Percentiles rank a stretch among this genome's conserved stretches.
Conservation (phyloP, 2,797 vertebrate species). For the Adrianichthys oophorus region DNA sequence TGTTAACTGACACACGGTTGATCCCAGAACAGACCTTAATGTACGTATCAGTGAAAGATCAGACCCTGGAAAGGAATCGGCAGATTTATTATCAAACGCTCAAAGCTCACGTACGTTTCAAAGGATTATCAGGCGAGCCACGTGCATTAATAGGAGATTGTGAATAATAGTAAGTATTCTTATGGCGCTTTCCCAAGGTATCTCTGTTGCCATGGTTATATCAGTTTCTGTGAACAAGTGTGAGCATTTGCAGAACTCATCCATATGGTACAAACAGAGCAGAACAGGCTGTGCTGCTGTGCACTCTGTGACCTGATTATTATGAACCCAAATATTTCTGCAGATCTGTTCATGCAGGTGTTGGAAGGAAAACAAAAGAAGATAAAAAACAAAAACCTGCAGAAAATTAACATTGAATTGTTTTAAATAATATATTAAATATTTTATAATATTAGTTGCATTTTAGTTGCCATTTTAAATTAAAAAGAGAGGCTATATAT, state of each 20-base stretch:
- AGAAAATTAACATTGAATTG: too few species aligned
- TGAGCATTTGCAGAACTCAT: conserved; percentile 52
- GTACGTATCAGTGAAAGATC: too few species aligned
- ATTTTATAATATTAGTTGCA: too few species aligned
- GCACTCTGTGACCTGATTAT: conserved; percentile 21
- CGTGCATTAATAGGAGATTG: conserved; percentile 39
- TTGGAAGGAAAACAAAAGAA: conserved; percentile 10
- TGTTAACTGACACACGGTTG: conserved; percentile 47
- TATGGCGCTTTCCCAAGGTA: conserved; percentile 50
- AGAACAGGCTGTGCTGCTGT: conserved; percentile 34
- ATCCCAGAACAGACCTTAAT: conserved; percentile 19
- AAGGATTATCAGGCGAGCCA: conserved; percentile 26
- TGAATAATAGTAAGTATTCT: conserved; percentile 56
- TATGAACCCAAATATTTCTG: conserved; percentile 10
- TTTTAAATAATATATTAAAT: too few species aligned
- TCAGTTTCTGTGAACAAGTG: conserved; percentile 61
- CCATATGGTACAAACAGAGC: conserved; percentile 42
- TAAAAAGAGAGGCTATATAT: neutral
- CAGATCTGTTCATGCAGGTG: conserved; percentile 18
- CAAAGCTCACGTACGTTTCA: conserved; percentile 18
- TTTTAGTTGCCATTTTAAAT: too few species aligned
- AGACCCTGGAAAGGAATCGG: neutral
- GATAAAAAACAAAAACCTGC: neutral
- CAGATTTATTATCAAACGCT: neutral
- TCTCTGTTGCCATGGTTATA: conserved; percentile 76